A percentile compares a stretch with the other conserved stretches of the same genome.
These are phyloP conservation scores for Phrixothrix hirtus DNA, from an alignment of 2,888 invertebrate species.

Conservation along the genomic window DNA sequence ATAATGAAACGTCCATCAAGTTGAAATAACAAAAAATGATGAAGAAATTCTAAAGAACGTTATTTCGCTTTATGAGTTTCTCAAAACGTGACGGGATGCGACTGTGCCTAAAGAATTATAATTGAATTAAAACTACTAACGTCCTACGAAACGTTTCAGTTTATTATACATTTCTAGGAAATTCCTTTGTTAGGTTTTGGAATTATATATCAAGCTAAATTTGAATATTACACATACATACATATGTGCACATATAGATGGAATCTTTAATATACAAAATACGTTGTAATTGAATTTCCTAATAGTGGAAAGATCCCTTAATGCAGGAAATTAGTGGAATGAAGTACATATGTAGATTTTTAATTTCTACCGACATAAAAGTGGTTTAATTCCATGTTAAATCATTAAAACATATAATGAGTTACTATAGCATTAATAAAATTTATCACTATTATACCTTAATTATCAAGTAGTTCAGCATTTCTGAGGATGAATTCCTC, in stretches of 20 bases:
- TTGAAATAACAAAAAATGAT: background rate
- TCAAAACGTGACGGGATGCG: constrained; percentile 23
- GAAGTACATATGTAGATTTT: no score
- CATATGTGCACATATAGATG: no score
- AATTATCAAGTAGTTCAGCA: background rate
- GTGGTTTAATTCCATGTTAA: no score
- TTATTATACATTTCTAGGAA: background rate
- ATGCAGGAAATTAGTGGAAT: background rate
- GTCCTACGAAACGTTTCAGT: background rate
- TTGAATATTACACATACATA: no score
- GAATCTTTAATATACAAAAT: no score
- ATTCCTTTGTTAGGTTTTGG: background rate
- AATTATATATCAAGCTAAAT: no score
- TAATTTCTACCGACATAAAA: no score
- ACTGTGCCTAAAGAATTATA: constrained; percentile 15
- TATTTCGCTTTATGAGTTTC: constrained; percentile 14
- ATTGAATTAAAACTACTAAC: constrained; percentile 10
- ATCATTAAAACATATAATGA: no score
- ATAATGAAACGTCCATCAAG: background rate
- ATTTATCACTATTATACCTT: no score
- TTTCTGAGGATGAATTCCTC: no score
- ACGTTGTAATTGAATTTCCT: no score
- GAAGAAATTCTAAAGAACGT: constrained; percentile 7
- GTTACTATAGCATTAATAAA: background rate
- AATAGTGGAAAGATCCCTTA: no score